A percentile compares a stretch with the other conserved stretches of the same genome.
These are phyloP conservation scores for Rhadinocentrus ornatus DNA, from an alignment of 2,797 vertebrate species.

Conservation along the genomic window DNA sequence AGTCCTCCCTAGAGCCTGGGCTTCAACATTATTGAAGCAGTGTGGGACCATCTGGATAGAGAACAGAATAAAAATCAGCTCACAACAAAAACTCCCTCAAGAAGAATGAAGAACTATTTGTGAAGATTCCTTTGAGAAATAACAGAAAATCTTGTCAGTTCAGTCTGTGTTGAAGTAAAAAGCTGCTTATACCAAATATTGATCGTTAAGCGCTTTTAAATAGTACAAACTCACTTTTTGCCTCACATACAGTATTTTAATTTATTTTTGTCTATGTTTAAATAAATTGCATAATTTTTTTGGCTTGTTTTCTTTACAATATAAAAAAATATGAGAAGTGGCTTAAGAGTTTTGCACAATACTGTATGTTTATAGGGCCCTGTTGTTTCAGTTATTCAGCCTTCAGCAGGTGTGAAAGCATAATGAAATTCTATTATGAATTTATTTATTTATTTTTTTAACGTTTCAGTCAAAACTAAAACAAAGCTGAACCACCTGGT, in stretches of 20 bases:
- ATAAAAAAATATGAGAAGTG: neutral
- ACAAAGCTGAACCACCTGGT: constrained; percentile 1
- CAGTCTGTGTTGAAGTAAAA: neutral
- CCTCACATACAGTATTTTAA: neutral
- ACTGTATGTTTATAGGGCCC: neutral
- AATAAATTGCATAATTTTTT: neutral
- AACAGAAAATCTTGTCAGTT: neutral
- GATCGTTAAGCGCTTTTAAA: neutral
- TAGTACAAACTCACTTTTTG: neutral
- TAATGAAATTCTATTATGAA: constrained; percentile 3
- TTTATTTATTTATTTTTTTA: too few species aligned
- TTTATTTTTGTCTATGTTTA: neutral
- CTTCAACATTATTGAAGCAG: neutral
- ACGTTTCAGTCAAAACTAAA: constrained; percentile 12
- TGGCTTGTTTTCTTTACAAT: neutral
- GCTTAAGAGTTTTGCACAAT: too few species aligned
- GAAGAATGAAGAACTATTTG: too few species aligned
- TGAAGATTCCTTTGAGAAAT: too few species aligned
- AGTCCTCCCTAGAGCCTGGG: neutral
- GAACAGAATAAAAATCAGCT: neutral
- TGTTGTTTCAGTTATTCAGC: neutral
- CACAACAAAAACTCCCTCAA: too few species aligned
- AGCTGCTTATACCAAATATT: neutral
- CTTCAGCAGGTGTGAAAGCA: constrained; percentile 25
- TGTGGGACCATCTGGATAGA: neutral